phyloP scores from a whole-genome alignment of 2,888 invertebrate genomes.

The Dasysyrphus tricinctus region DNA sequence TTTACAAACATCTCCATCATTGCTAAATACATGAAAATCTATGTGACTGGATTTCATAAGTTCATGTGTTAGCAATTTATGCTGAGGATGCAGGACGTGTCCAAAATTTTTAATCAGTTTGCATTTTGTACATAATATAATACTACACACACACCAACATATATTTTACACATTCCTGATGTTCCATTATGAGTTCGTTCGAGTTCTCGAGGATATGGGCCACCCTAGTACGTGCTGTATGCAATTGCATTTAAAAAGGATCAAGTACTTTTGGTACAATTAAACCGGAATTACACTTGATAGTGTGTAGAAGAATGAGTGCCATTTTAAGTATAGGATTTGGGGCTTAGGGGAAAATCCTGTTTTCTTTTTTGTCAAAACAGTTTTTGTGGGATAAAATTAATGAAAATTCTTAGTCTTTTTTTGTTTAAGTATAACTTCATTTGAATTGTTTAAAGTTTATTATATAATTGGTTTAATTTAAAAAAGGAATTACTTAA shows the following conservation, averaged over 20 bases:
- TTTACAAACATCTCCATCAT: constrained; percentile 38
- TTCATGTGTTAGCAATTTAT: constrained; percentile 70
- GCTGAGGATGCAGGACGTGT: constrained; percentile 63
- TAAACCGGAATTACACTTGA: constrained; percentile 69
- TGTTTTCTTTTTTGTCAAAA: background rate
- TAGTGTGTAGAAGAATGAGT: constrained; percentile 30
- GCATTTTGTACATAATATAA: constrained; percentile 34
- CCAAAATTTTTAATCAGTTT: constrained; percentile 68
- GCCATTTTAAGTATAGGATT: constrained; percentile 18
- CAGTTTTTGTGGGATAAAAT: background rate
- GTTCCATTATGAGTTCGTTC: constrained; percentile 46
- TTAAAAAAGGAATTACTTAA: background rate
- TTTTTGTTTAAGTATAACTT: background rate
- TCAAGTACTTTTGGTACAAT: constrained; percentile 69
- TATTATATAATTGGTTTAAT: background rate
- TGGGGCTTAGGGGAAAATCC: background rate
- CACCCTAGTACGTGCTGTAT: constrained; percentile 21
- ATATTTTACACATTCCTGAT: constrained; percentile 27
- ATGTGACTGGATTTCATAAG: constrained; percentile 67
- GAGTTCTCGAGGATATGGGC: constrained; percentile 3
- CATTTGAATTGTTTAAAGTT: background rate
- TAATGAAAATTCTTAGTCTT: background rate
- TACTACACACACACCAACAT: background rate
- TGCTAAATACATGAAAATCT: constrained; percentile 15
- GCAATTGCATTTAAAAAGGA: constrained; percentile 73